phyloP scores from a whole-genome alignment of 2,113 vertebrate genomes.

The Salvelinus alpinus region DNA sequence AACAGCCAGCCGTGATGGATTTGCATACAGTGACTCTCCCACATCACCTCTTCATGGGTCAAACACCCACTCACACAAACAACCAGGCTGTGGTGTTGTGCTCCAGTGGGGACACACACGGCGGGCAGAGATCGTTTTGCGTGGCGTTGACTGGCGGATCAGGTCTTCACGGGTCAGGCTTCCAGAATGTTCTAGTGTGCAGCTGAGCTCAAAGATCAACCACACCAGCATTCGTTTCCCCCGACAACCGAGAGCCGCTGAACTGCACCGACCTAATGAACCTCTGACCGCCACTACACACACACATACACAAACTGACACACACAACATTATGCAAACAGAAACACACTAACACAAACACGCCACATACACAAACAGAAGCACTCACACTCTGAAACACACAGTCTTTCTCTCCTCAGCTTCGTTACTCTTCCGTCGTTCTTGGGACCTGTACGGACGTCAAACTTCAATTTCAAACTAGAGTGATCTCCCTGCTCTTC shows the following conservation, averaged over 20 bases:
- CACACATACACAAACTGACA: background rate
- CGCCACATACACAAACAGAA: background rate
- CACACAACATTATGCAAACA: background rate
- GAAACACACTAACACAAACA: slow-evolving; percentile 4
- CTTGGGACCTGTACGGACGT: background rate
- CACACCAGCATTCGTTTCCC: background rate
- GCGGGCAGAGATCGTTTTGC: background rate
- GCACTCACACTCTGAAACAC: background rate
- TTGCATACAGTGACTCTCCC: background rate
- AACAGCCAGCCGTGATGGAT: too few relatives aligned
- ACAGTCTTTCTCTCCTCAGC: background rate
- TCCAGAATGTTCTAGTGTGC: slow-evolving; percentile 1
- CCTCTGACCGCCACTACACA: background rate
- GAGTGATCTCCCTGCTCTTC: background rate
- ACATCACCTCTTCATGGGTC: background rate
- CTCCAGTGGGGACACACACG: background rate
- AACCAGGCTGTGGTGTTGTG: background rate
- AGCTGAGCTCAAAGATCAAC: slow-evolving; percentile 3
- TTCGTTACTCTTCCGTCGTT: background rate
- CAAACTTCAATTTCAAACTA: too few relatives aligned
- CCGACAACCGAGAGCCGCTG: background rate
- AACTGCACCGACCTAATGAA: background rate
- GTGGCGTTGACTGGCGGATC: background rate
- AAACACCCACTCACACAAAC: background rate
- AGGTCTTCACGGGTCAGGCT: background rate